These are phyloP conservation scores for Myripristis jacobus DNA, from an alignment of 2,797 vertebrate genomes.

Conservation along the genomic window DNA sequence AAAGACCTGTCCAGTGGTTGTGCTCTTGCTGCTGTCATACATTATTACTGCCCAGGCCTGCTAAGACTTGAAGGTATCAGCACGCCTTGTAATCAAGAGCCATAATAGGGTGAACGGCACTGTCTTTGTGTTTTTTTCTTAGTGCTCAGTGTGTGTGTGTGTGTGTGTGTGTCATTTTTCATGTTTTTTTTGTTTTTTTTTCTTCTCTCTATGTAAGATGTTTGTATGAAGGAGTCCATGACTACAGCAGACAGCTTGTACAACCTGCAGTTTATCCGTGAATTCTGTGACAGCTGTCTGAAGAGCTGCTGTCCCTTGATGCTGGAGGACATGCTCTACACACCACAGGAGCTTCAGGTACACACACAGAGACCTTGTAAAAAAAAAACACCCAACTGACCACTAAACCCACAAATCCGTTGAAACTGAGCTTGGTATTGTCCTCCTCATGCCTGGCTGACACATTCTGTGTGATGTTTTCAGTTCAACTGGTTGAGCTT, in stretches of 20 bases:
- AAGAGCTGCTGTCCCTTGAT: constrained; percentile 89
- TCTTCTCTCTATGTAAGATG: constrained; percentile 76
- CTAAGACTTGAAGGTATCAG: constrained; percentile 89
- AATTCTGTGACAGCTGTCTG: constrained; percentile 90
- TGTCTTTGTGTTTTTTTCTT: neutral
- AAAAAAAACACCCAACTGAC: neutral
- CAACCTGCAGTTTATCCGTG: constrained; percentile 91
- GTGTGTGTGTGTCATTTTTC: neutral
- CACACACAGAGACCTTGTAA: neutral
- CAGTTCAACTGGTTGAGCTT: constrained; percentile 90
- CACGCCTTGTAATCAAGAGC: neutral
- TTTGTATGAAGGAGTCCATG: constrained; percentile 94
- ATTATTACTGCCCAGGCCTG: constrained; percentile 91
- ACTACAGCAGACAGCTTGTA: constrained; percentile 89
- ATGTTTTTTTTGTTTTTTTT: neutral
- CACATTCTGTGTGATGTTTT: constrained; percentile 30
- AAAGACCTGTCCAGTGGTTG: constrained; percentile 91
- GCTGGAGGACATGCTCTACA: constrained; percentile 90
- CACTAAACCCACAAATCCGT: neutral
- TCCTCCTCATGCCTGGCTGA: neutral
- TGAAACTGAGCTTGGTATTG: neutral
- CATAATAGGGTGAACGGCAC: neutral
- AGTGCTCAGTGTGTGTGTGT: neutral
- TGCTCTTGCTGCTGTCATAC: constrained; percentile 89
- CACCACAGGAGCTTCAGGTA: constrained; percentile 88